phyloP scores from a whole-genome alignment of 2,113 vertebrate species.

The Bufo gargarizans region DNA sequence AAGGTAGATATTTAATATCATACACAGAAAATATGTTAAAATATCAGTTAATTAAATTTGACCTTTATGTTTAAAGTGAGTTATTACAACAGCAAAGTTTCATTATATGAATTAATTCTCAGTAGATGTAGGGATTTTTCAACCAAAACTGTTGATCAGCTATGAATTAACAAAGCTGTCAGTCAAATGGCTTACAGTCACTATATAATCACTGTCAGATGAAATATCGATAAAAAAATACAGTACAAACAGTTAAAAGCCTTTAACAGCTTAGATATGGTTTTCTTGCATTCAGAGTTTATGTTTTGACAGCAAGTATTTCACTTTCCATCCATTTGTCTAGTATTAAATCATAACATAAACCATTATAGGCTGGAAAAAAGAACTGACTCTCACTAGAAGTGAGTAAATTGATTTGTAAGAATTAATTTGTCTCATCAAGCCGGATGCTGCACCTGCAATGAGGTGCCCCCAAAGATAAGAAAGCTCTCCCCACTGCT shows the following conservation, averaged over 20 bases:
- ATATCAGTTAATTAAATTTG: conserved; percentile 32
- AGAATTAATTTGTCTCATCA: no score
- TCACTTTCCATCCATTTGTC: conserved; percentile 59
- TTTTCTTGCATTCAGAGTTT: conserved; percentile 62
- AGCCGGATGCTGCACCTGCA: no score
- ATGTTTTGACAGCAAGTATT: conserved; percentile 55
- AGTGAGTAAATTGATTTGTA: no score
- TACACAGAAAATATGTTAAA: background rate
- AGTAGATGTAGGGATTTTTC: conserved; percentile 3
- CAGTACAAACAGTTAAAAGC: background rate
- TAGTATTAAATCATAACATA: conserved; percentile 59
- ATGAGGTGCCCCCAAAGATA: no score
- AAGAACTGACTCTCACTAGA: conserved; percentile 60
- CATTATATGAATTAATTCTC: background rate
- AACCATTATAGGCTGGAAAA: conserved; percentile 61
- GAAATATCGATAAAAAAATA: background rate
- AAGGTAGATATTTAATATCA: background rate
- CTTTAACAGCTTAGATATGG: conserved; percentile 53
- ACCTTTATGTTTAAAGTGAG: conserved; percentile 54
- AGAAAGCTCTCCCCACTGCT: no score
- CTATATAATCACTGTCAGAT: background rate
- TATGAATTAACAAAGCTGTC: conserved; percentile 1
- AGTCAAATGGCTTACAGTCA: background rate
- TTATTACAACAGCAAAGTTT: conserved; percentile 33
- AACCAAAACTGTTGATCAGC: conserved; percentile 15